Base-by-base conservation (phyloP, 2,888 invertebrate species). In the Caenorhabditis sp. region DNA sequence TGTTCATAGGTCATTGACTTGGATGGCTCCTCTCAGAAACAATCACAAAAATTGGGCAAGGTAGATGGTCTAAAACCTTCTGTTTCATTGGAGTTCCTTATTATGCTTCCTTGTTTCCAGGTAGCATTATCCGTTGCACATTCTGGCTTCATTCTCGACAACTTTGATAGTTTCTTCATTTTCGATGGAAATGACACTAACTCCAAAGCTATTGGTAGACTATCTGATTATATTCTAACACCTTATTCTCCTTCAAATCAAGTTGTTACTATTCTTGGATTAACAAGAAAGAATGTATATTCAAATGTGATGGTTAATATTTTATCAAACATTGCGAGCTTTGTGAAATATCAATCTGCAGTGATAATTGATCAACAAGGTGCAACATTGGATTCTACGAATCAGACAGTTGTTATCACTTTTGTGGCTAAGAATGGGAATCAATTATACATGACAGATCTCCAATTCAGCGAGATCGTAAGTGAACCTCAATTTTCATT, bases 91-190 rank as follows among this genome's bases (percentile, higher is more conserved):
- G 10, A 10, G 12, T 20, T 56, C 56, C 4, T 5, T 56, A 10
- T 14, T 23, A n/a, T 27, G 10, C 21, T 56, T 17, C 3, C 21
- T 58, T 21, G 3, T n/a, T 38, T 14, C 26, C 20, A 71, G 67
- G 17, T 72, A 54, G 60, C 71, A 0, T 20, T 72, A 17, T 63
- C 36, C n/a, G 56, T 72, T 26, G 72, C 72, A 3, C 67, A 72
- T 38, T 72, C 72, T 0, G 72, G 53, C 7, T 67, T 36, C 25
- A 62, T 67, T 26, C 58, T 68, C 23, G 72, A 72, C 26, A 58
- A 49, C 20, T 72, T 72, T 20, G 72, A 72, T 25, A 68, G 67
- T n/a, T 72, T 59, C 56, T 72, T 72, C 62, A 65, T 72, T 21
- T 72, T 72, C 12, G 67, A 68, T 59, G 72, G 67, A 0, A 57